Percentiles rank a stretch among this genome's conserved stretches.
Conservation (phyloP, 1,140 invertebrate species). For the Acromyrmex echinatior region DNA sequence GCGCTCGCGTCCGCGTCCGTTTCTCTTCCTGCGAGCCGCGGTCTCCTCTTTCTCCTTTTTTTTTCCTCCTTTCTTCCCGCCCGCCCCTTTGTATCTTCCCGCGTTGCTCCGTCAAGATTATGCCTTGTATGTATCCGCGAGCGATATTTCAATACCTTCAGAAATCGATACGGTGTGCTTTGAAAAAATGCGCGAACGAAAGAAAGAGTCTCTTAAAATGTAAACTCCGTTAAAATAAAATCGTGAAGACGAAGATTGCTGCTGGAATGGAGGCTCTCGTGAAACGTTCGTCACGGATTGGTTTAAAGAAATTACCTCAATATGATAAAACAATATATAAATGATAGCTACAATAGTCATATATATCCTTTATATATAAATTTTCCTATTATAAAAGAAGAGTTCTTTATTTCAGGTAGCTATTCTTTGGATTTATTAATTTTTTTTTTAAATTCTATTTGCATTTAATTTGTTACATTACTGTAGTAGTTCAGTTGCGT, state of each 20-base stretch:
- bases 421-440: too few relatives aligned
- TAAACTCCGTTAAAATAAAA: constrained; percentile 6
- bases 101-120: constrained; percentile 70
- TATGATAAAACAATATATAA: neutral
- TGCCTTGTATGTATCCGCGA: constrained; percentile 23
- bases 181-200: neutral
- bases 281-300: neutral
- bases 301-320: neutral
- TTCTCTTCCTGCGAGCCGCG: constrained; percentile 22
- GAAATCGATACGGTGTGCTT: constrained; percentile 3
- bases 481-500: too few relatives aligned
- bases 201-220: neutral
- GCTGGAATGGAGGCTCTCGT: neutral
- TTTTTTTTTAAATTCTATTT: too few relatives aligned
- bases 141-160: constrained; percentile 48
- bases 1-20: neutral
- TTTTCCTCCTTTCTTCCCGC: neutral
- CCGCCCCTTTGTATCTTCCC: constrained; percentile 61
- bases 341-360: too few relatives aligned
- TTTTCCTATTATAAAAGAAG: too few relatives aligned
- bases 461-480: too few relatives aligned
- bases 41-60: constrained; percentile 31
- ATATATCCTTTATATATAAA: too few relatives aligned
- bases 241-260: neutral
- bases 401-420: too few relatives aligned